Conservation (phyloP, 2,113 vertebrate genomes). For the Silurus glanis region DNA sequence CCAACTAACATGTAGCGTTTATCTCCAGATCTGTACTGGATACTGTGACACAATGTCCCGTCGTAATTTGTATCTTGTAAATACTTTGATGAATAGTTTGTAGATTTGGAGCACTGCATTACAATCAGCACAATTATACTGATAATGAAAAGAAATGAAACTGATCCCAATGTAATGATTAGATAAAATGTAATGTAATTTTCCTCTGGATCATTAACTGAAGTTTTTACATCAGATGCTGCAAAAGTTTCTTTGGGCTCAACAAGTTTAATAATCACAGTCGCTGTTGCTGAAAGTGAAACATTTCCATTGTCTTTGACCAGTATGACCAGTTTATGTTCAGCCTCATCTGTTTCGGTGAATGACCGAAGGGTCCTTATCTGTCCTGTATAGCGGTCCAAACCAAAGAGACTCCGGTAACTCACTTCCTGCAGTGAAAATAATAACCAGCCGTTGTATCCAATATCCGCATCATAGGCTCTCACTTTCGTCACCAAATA, state of each 20-base stretch:
- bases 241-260: conserved; percentile 1
- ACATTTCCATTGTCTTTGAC: conserved; percentile 17
- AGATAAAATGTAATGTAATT: conserved; percentile 20
- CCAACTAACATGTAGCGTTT: conserved; percentile 54
- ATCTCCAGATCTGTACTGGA: conserved; percentile 25
- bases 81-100: neutral
- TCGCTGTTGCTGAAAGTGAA: conserved; percentile 20
- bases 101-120: conserved; percentile 20
- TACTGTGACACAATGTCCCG: conserved; percentile 12
- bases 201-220: conserved; percentile 14
- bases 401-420: too few species aligned
- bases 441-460: too few species aligned
- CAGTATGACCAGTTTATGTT: conserved; percentile 8
- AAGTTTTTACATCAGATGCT: neutral
- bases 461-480: too few species aligned
- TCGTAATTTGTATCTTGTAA: conserved; percentile 11
- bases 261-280: neutral
- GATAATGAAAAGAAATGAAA: conserved; percentile 4
- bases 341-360: conserved; percentile 8
- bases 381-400: too few species aligned
- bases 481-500: too few species aligned
- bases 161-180: neutral
- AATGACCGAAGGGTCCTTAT: too few species aligned
- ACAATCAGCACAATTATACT: neutral
- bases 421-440: conserved; percentile 30